A percentile compares a stretch with the other conserved stretches of the same genome.
Conservation (phyloP, 30 jellyfish, hydroid and myxozoan genomes). For the Aurelia sp. region DNA sequence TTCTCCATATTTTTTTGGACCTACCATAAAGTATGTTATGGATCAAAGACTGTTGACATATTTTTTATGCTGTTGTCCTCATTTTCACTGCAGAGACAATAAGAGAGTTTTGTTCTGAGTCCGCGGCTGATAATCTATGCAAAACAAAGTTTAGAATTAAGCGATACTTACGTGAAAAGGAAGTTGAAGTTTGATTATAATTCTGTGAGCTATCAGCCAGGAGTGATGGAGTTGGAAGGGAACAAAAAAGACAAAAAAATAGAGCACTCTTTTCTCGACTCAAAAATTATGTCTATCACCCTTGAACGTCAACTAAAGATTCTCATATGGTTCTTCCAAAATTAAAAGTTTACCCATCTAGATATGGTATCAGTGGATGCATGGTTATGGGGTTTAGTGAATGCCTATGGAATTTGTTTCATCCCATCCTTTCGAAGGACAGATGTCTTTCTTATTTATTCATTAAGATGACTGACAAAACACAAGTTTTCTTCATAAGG, state of each 20-base stretch:
- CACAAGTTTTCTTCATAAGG: constrained; percentile 28
- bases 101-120: too few species aligned
- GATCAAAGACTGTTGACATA: too few species aligned
- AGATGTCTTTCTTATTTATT: constrained; percentile 12
- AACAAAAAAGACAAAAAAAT: background rate
- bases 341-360: constrained; percentile 41
- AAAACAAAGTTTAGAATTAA: background rate
- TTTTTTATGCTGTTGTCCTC: too few species aligned
- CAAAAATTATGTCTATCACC: background rate
- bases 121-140: too few species aligned
- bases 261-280: background rate
- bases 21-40: too few species aligned
- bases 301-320: background rate
- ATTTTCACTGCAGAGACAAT: too few species aligned
- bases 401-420: constrained; percentile 21
- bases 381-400: constrained; percentile 44
- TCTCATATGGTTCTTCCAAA: constrained; percentile 13
- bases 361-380: constrained; percentile 50
- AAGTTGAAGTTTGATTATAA: constrained; percentile 45
- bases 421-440: constrained; percentile 5
- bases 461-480: constrained; percentile 35
- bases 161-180: constrained; percentile 45
- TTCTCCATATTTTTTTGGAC: too few species aligned
- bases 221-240: background rate
- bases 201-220: too few species aligned